Evolutionary conservation across 2,797 vertebrate genomes (phyloP), one percentile per base, ranked within the genome.

Genomic region (Buceros bicornis): DNA sequence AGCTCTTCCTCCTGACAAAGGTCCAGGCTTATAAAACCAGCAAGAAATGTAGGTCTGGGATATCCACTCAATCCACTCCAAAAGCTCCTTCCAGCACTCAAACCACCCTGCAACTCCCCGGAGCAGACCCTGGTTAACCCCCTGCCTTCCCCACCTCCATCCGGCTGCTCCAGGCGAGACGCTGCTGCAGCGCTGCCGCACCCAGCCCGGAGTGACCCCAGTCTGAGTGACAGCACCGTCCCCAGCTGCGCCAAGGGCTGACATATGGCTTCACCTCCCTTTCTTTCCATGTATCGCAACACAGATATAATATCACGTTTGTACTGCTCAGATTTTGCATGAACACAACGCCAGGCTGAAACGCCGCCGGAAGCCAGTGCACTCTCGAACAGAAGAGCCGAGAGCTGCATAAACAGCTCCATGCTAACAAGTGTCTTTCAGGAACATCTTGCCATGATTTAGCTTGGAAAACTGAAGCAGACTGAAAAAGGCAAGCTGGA

Each of bases 121-220:
- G 16, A 48, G 31, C 62, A 82, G 19, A 13, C n/a, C 8, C 33
- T 24, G 56, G 10, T 57, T 15, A 57, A n/a, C 10, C 45, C 70
- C 31, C 14, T 7, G 5, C 24, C 29, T 60, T 18, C 10, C 5
- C 25, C 18, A 28, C 14, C 73, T 74, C 13, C 2, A 47, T 5
- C 33, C n/a, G 14, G 43, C 29, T 37, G 6, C 45, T 29, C 62
- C 40, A 22, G 22, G 20, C 5, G 4, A 85, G 61, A 25, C 21
- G 1, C 21, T 2, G 40, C 35, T 3, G 35, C 2, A n/a, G 19
- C 3, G 2, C 33, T 2, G 35, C 48, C 7, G 19, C 2, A 25
- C 61, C 31, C 65, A 53, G 31, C 74, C 76, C 74, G 53, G 66
- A 74, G 42, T 0, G 19, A 57, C 15, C 2, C 2, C 5, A 5